These are phyloP conservation scores for Cinclus cinclus DNA, from an alignment of 2,113 vertebrate species.

Conservation along the genomic window DNA sequence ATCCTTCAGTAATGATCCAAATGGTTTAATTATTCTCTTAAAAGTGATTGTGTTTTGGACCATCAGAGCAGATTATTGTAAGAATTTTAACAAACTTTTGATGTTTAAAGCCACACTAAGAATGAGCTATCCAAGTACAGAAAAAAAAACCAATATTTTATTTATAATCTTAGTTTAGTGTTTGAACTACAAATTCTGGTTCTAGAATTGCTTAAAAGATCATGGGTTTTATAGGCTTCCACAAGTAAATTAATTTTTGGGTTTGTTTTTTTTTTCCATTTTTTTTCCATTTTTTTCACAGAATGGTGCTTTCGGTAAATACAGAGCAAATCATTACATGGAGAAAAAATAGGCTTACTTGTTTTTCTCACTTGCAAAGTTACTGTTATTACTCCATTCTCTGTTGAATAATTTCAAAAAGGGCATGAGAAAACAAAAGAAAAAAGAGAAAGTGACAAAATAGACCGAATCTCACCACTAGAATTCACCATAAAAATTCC, in stretches of 20 bases:
- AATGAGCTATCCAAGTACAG: conserved; percentile 80
- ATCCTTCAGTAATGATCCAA: conserved; percentile 36
- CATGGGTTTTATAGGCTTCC: conserved; percentile 85
- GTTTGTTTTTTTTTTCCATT: not conserved
- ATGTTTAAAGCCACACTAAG: conserved; percentile 68
- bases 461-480: conserved; percentile 82
- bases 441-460: conserved; percentile 74
- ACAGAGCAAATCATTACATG: conserved; percentile 89
- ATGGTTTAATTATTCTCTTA: not conserved
- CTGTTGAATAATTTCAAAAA: conserved; percentile 76
- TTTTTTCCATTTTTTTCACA: conserved; percentile 79
- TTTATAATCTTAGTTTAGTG: conserved; percentile 95
- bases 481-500: conserved; percentile 86
- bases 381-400: conserved; percentile 88
- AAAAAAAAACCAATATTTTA: conserved; percentile 96
- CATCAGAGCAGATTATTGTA: not conserved
- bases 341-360: conserved; percentile 82
- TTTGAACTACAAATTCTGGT: conserved; percentile 97
- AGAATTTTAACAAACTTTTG: conserved; percentile 35
- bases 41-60: not conserved
- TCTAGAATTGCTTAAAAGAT: conserved; percentile 93
- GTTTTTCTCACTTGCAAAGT: conserved; percentile 81
- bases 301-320: conserved; percentile 77
- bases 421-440: conserved; percentile 71
- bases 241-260: conserved; percentile 87